Evolutionary conservation across 2,888 invertebrate species (phyloP).

Genomic region (Apeira syringaria): DNA sequence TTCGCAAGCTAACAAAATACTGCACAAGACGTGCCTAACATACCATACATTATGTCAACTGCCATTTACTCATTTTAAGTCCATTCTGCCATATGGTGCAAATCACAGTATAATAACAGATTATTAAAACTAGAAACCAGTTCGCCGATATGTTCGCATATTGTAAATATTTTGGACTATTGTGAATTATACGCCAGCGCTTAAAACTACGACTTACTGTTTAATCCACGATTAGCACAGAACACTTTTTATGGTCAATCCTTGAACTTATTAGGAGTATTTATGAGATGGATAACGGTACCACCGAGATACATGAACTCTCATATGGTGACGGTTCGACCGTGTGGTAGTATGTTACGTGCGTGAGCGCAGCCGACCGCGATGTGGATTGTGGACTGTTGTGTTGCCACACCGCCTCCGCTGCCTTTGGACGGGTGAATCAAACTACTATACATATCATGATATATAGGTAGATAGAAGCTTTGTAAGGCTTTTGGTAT

Average conservation of each 20-base stretch:
- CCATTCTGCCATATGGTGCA: neutral
- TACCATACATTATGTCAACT: too few relatives aligned
- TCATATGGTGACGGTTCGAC: constrained; percentile 5
- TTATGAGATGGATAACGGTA: constrained; percentile 20
- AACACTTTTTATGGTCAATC: constrained; percentile 9
- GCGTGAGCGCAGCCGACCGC: constrained; percentile 21
- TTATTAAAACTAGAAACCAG: neutral
- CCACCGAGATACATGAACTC: constrained; percentile 6
- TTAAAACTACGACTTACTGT: constrained; percentile 3
- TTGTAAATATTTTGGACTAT: constrained; percentile 4
- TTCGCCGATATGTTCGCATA: constrained; percentile 3
- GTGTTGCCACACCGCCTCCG: constrained; percentile 20
- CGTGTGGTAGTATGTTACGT: constrained; percentile 4
- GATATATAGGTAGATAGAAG: neutral
- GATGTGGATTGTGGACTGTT: constrained; percentile 19
- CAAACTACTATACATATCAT: constrained; percentile 5
- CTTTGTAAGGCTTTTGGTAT: constrained; percentile 13
- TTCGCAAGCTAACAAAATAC: too few relatives aligned
- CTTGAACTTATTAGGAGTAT: constrained; percentile 6
- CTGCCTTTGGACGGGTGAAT: constrained; percentile 12
- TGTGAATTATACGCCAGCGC: constrained; percentile 1
- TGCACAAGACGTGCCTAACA: too few relatives aligned
- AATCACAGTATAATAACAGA: neutral
- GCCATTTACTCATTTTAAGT: too few relatives aligned
- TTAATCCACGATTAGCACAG: neutral